Conservation (phyloP, 2,797 vertebrate genomes). For the Pristis pectinata region DNA sequence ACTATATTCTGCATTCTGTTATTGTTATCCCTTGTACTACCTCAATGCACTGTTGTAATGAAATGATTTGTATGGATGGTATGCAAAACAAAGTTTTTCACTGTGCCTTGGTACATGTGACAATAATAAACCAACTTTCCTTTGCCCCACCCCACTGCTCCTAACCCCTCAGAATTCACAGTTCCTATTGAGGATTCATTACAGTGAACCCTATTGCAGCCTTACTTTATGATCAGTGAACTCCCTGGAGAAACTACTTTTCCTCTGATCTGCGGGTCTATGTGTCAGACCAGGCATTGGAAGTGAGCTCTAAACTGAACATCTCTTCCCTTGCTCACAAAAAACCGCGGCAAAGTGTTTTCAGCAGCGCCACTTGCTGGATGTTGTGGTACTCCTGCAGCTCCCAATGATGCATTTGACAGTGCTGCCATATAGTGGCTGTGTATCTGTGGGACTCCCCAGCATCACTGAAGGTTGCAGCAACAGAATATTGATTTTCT, state of each 20-base stretch:
- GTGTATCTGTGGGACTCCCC: neutral
- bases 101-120: too few species aligned
- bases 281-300: neutral
- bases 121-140: too few species aligned
- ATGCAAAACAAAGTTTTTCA: too few species aligned
- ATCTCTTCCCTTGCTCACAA: too few species aligned
- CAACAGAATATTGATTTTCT: neutral
- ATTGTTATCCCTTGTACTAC: too few species aligned
- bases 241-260: neutral
- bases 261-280: too few species aligned
- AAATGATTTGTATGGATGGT: too few species aligned
- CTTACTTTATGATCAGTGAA: neutral
- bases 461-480: neutral
- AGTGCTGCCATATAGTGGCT: neutral
- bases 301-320: neutral
- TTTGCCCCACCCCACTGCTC: too few species aligned
- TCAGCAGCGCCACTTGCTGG: slow-evolving; percentile 23
- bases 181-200: neutral
- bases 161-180: neutral
- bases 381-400: neutral
- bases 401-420: neutral
- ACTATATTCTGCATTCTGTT: too few species aligned
- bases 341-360: neutral
- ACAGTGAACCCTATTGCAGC: neutral
- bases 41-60: too few species aligned